Conservation (phyloP, 1,140 invertebrate species). For the Glossosoma conforme region DNA sequence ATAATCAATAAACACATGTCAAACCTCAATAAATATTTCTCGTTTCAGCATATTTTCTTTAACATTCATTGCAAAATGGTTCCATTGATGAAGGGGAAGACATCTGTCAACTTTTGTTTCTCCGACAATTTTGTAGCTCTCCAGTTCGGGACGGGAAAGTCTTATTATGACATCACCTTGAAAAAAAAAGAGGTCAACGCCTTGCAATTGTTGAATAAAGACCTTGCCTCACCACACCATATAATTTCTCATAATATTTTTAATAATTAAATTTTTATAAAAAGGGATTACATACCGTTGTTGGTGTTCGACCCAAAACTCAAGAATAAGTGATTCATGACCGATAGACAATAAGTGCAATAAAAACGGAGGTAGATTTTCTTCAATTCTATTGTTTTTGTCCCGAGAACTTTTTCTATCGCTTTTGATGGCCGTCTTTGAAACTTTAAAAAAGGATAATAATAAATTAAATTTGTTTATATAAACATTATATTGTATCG, state of each 20-base stretch:
- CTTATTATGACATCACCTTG: conserved; percentile 51
- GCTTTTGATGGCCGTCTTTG: conserved; percentile 1
- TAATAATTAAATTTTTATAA: too few species aligned
- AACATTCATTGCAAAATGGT: conserved; percentile 58
- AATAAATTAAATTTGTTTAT: neutral
- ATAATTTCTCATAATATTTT: too few species aligned
- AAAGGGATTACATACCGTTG: conserved; percentile 37
- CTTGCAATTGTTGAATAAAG: too few species aligned
- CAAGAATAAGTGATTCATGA: conserved; percentile 50
- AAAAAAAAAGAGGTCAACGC: conserved; percentile 27
- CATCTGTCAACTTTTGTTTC: conserved; percentile 49
- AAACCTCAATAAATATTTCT: conserved; percentile 56
- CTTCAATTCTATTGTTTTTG: conserved; percentile 3
- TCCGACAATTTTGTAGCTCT: conserved; percentile 50
- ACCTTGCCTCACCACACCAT: too few species aligned
- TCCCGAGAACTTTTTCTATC: conserved; percentile 5
- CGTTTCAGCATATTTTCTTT: conserved; percentile 53
- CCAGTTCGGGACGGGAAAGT: conserved; percentile 53
- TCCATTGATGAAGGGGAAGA: conserved; percentile 51
- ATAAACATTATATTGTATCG: neutral
- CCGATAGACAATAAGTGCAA: conserved; percentile 54
- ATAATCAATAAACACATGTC: too few species aligned
- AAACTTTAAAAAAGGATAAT: conserved; percentile 8
- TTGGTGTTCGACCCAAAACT: conserved; percentile 50
- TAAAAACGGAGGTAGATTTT: neutral